A percentile compares a stretch with the other conserved stretches of the same genome.
Conservation (phyloP, 2,797 vertebrate genomes). For the Microctenopoma lineatum region DNA sequence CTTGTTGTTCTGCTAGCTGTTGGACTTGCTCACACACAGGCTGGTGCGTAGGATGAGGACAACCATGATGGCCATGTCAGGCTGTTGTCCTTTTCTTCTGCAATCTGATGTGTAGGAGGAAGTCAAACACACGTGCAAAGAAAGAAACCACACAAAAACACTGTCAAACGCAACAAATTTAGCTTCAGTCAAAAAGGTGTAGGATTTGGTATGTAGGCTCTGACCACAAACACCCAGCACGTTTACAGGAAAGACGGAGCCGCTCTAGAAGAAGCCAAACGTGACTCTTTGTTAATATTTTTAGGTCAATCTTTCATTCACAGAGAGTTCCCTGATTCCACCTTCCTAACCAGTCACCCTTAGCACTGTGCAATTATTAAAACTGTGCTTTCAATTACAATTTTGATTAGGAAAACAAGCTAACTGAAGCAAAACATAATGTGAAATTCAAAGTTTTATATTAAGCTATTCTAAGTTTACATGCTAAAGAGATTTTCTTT, state of each 20-base stretch:
- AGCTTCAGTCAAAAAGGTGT: conserved; percentile 39
- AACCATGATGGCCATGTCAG: conserved; percentile 63
- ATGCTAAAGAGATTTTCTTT: too few relatives aligned
- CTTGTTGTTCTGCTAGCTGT: conserved; percentile 63
- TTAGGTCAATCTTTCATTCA: conserved; percentile 6
- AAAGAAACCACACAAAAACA: conserved; percentile 20
- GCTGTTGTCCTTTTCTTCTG: conserved; percentile 77
- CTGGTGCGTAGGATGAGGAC: conserved; percentile 81
- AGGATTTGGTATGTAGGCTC: conserved; percentile 18
- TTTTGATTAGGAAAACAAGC: too few relatives aligned
- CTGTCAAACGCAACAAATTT: conserved; percentile 31
- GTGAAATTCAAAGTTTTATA: too few relatives aligned
- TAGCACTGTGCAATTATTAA: too few relatives aligned
- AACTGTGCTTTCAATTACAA: too few relatives aligned
- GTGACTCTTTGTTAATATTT: too few relatives aligned
- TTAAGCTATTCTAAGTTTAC: too few relatives aligned
- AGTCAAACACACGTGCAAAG: conserved; percentile 43
- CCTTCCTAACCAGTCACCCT: background rate
- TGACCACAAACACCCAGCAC: conserved; percentile 22
- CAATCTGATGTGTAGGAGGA: conserved; percentile 79
- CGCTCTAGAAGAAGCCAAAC: too few relatives aligned
- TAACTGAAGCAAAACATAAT: too few relatives aligned
- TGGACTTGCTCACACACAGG: conserved; percentile 70
- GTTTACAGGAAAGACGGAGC: too few relatives aligned
- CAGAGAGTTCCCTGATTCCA: background rate